Base-by-base conservation (phyloP, 2,797 vertebrate species). In the Furcifer pardalis region DNA sequence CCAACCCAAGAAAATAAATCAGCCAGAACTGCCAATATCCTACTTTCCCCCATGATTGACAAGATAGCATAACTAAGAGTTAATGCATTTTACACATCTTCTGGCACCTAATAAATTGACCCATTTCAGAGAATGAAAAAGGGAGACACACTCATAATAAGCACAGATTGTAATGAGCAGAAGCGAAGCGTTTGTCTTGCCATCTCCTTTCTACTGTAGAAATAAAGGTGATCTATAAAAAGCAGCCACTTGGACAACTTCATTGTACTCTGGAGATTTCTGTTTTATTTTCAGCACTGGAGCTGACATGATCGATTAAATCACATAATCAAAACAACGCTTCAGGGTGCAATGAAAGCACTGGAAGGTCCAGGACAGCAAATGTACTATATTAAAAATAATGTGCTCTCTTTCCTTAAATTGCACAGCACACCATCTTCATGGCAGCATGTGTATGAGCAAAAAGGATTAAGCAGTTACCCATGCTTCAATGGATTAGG, bases 141-240 rank as follows among this genome's bases (percentile, higher is more conserved):
- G 56, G 10, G 27, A 9, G 44, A 10, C n/a, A 44, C 56, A 62
- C 2, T 17, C 37, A 72, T 25, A 17, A 44, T 5, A 30, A 13
- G 7, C 12, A 42, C 19, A 40, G 35, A 83, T 8, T n/a, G 30
- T 60, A 59, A 68, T 25, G 19, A 46, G 40, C 27, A 65, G 27
- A 81, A 40, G 13, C 21, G 15, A 62, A 86, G 10, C 71, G 37
- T 25, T 49, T 30, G 40, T 44, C 63, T 23, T 71, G 86, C 44
- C 37, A 75, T 88, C n/a, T n/a, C 62, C n/a, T 85, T 49, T 30
- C 84, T 81, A 59, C 15, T 85, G 63, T 0, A 42, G 40, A 82
- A 85, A 79, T 69, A 35, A 83, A 30, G 62, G 49, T 46, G 32
- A 87, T 46, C 60, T 83, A n/a, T 46, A 86, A 82, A 82, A 80